phyloP scores from a whole-genome alignment of 2,888 invertebrate species.

The Mongoloraphidia duomilia region DNA sequence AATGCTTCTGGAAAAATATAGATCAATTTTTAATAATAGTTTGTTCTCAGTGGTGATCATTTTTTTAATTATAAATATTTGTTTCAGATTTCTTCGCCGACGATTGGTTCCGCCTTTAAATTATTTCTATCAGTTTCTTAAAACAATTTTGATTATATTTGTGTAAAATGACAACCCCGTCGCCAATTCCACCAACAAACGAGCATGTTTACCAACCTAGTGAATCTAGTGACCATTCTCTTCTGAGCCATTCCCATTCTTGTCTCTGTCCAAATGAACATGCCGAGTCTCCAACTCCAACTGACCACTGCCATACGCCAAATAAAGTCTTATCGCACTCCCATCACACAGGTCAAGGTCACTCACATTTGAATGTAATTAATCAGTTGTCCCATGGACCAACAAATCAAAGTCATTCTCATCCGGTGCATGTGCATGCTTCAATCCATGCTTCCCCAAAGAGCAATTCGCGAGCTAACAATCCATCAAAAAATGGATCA shows the following conservation, averaged over 20 bases:
- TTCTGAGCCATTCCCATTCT: slow-evolving; percentile 22
- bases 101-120: no score
- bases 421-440: slow-evolving; percentile 22
- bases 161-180: slow-evolving; percentile 22
- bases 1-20: no score
- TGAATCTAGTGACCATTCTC: slow-evolving; percentile 25
- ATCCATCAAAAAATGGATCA: slow-evolving; percentile 4
- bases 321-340: slow-evolving; percentile 7
- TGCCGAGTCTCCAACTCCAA: neutral
- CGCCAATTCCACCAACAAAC: slow-evolving; percentile 25
- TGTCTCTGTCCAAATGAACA: slow-evolving; percentile 19
- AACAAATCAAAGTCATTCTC: slow-evolving; percentile 18
- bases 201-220: slow-evolving; percentile 24
- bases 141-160: no score
- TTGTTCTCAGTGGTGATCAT: no score
- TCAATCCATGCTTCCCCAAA: slow-evolving; percentile 22
- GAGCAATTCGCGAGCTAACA: neutral
- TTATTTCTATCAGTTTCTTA: no score
- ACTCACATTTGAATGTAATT: slow-evolving; percentile 10
- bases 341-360: slow-evolving; percentile 12
- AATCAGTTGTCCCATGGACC: slow-evolving; percentile 6
- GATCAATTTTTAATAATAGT: no score
- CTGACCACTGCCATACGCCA: neutral
- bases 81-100: no score
- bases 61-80: no score